Evolutionary conservation across 37 sponge, comb jelly and placozoan species (phyloP).

Genomic region (Sycon ciliatum): DNA sequence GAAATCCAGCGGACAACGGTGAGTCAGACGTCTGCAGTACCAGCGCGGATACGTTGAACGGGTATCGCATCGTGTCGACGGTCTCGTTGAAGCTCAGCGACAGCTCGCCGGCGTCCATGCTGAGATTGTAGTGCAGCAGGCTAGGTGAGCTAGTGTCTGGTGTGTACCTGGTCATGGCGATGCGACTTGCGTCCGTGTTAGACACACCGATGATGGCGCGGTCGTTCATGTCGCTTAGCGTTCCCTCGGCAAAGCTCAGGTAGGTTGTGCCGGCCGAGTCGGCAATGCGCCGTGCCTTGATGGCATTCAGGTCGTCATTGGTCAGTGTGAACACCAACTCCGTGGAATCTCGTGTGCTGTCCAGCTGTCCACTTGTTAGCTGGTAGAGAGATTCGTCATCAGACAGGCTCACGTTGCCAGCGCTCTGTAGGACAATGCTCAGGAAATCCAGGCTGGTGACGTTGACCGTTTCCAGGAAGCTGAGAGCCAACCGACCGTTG

Average conservation of each 20-base stretch:
- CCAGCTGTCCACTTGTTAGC: not conserved
- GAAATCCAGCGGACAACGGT: too few relatives aligned
- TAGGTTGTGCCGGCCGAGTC: conserved; percentile 47
- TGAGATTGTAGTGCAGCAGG: conserved; percentile 25
- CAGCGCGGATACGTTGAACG: too few relatives aligned
- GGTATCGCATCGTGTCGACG: too few relatives aligned
- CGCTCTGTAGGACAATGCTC: conserved; percentile 54
- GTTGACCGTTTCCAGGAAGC: conserved; percentile 74
- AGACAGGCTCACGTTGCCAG: not conserved
- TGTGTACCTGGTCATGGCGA: conserved; percentile 41
- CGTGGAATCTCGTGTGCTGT: conserved; percentile 29
- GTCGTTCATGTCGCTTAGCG: conserved; percentile 53
- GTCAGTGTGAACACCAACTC: conserved; percentile 36
- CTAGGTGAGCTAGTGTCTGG: conserved; percentile 42
- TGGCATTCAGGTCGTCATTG: conserved; percentile 51
- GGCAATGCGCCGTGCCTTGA: conserved; percentile 45
- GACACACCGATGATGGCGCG: conserved; percentile 36
- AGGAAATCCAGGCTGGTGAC: conserved; percentile 33
- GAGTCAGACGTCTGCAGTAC: too few relatives aligned
- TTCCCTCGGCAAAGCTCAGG: conserved; percentile 33
- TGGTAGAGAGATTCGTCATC: not conserved
- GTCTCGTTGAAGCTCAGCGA: conserved; percentile 24
- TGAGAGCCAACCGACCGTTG: conserved; percentile 39
- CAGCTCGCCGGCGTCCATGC: conserved; percentile 28
- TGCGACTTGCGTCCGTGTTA: too few relatives aligned